Evolutionary conservation across 2,113 vertebrate species (phyloP).

Genomic region (Sturnus vulgaris): DNA sequence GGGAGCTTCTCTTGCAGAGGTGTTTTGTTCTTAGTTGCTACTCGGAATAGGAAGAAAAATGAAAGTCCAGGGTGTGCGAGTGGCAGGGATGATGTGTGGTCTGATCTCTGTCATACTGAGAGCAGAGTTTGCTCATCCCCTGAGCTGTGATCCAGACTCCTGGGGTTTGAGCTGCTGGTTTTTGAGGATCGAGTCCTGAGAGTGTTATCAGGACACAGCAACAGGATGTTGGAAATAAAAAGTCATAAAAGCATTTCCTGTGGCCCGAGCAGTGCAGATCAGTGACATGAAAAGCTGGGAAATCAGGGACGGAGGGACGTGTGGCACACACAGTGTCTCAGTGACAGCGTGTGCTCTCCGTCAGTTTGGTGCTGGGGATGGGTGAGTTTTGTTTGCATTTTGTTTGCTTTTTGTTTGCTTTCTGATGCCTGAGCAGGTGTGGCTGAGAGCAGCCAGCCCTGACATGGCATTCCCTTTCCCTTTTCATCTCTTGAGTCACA

Average conservation of each 20-base stretch:
- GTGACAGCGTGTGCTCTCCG: accelerated
- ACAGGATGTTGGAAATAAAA: background rate
- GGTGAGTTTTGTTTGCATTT: background rate
- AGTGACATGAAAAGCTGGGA: background rate
- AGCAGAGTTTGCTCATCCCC: background rate
- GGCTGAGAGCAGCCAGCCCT: background rate
- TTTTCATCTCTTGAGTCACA: background rate
- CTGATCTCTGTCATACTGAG: accelerated
- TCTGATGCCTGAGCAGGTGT: background rate
- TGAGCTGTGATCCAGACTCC: background rate
- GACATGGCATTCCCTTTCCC: background rate
- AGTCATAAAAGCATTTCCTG: accelerated
- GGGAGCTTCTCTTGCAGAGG: background rate
- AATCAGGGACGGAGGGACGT: background rate
- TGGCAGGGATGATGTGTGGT: accelerated
- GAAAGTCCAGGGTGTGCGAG: accelerated
- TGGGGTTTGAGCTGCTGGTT: background rate
- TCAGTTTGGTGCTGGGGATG: background rate
- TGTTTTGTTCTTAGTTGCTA: background rate
- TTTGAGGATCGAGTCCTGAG: background rate
- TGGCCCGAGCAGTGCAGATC: background rate
- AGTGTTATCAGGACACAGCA: accelerated
- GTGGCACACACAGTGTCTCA: background rate
- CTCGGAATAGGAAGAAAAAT: background rate
- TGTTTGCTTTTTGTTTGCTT: background rate